Evolutionary conservation across 2,888 invertebrate genomes (phyloP), one percentile per base, ranked within the genome.

Genomic region (Anticlea derivata): DNA sequence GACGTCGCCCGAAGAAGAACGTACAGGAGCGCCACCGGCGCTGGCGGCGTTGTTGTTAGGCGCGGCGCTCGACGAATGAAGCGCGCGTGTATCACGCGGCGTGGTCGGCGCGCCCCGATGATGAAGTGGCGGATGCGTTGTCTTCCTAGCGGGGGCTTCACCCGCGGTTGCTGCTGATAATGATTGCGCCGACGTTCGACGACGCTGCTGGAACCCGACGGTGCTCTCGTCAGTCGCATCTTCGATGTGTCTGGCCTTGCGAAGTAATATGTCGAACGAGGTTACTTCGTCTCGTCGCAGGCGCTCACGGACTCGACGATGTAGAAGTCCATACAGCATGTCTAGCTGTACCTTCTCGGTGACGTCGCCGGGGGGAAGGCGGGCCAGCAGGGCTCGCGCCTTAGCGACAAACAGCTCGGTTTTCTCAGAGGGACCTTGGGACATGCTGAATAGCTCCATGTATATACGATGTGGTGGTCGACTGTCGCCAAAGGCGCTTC

Each of bases 291-390:
- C 30, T 30, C 30, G 6, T 10, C 30, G 30, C 7, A 48, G 6
- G 11, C 40, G 20, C 8, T 39, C 12, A 10, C 48, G 26, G 4
- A 48, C 11, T 10, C 34, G 30, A 2, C 23, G 24, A 20, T 48
- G 12, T 23, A 47, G 11, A 3, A 47, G 20, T 5, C 46, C 46
- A 13, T 47, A 47, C 0, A 40, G 23, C 33, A 48, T 48, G 20
- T 48, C 39, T 1, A 48, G 22, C 11, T 48, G 45, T 23, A 37
- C 31, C 17, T 33, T 34, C 7, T 40, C 33, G 5, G 7, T 20
- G 4, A 34, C 29, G 8, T 33, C 33, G 1, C 12, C 27, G 12
- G 17, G 5, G 2, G 48, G 48, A 7, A 48, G 8, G 11, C 31
- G 13, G 1, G 34, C 24, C 3, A 48, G 10, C 11, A 48, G 8